Evolutionary conservation across 1,140 invertebrate species (phyloP), one percentile per base, ranked within the genome.

Genomic region (Drosophila mojavensis): DNA sequence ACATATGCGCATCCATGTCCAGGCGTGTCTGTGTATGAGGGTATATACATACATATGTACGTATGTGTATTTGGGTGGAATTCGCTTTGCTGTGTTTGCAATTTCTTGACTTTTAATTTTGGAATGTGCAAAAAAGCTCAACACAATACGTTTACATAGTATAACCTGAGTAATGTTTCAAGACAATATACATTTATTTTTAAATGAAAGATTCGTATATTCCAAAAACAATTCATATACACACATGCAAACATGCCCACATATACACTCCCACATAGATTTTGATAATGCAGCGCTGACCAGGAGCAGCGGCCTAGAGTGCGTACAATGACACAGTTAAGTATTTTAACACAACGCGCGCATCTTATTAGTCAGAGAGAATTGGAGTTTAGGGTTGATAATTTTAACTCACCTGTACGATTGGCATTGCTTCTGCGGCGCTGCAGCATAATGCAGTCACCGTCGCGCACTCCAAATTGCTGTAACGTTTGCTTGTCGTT

Each of bases 391-490:
- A 39, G n/a, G 5, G 7, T 20, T 48, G 24, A 47, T 47, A 0
- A 41, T 43, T 28, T 1, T 13, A 24, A 63, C 85, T 90, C 51
- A 90, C 85, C 81, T 85, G 75, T 59, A 81, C 78, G 94, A 67
- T 63, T 75, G 24, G 55, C 41, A 58, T 39, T 81, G 17, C 24
- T 62, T 93, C 75, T 94, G 92, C 93, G 96, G 94, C 82, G 96
- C 76, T 98, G 96, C 15, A 99, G 91, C 59, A 98, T 95, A 9
- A 99, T 94, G 47, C 97, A 95, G 92, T 99, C 98, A 26, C 97
- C 97, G 93, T 99, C 97, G 54, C 94, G 93, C 36, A 99, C 95
- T 3, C 97, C 97, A 83, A 94, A 94, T 47, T 95, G 94, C 81
- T 96, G 96, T 47, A 99, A 90, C 1, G 97, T 95, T 83, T 96